Evolutionary conservation across 2,113 vertebrate genomes (phyloP).

Genomic region (Hippocampus guttulatus): DNA sequence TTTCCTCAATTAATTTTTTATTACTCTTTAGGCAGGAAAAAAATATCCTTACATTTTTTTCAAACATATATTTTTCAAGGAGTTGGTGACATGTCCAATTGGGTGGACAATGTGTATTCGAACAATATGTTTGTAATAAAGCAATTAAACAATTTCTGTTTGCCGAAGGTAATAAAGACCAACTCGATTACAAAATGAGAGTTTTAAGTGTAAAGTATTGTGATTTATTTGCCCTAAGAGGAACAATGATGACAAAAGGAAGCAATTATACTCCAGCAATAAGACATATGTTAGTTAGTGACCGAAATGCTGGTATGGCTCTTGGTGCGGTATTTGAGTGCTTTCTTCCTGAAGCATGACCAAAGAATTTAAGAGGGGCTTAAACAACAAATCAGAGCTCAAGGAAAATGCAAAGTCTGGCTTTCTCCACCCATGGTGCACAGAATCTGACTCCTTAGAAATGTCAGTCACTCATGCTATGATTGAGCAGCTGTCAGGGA

Average conservation of each 20-base stretch:
- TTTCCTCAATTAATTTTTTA: too few species aligned
- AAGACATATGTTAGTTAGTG: neutral
- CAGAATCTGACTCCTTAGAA: neutral
- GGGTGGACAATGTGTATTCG: too few species aligned
- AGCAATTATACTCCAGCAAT: neutral
- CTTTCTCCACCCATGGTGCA: neutral
- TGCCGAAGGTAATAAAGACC: too few species aligned
- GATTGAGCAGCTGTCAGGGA: neutral
- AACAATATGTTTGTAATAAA: too few species aligned
- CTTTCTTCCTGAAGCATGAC: neutral
- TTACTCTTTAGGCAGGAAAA: too few species aligned
- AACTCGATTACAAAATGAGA: too few species aligned
- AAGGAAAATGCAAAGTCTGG: neutral
- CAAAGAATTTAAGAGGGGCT: neutral
- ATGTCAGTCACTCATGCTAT: neutral
- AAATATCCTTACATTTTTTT: too few species aligned
- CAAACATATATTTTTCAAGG: too few species aligned
- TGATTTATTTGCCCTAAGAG: too few species aligned
- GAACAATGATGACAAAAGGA: neutral
- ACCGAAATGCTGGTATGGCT: neutral
- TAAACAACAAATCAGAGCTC: slow-evolving; percentile 1
- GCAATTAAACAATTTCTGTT: too few species aligned
- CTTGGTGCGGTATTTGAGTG: neutral
- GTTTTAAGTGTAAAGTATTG: too few species aligned
- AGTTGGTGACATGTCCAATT: too few species aligned